These are phyloP conservation scores for Zaprionus ghesquierei DNA, from an alignment of 1,140 invertebrate genomes.

Conservation along the genomic window DNA sequence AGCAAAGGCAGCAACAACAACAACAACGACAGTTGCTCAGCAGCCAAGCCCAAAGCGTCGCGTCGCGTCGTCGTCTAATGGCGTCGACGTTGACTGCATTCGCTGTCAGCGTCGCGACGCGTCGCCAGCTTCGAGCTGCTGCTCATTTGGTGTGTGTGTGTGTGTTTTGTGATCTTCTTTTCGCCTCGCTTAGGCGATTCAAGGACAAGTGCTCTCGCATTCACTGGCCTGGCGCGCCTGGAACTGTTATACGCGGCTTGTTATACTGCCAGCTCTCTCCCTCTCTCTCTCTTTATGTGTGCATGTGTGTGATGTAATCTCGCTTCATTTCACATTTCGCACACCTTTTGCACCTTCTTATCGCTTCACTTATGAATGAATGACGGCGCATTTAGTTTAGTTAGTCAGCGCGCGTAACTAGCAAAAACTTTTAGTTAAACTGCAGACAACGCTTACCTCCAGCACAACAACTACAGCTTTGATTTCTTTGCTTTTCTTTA, in stretches of 20 bases:
- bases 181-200: constrained; percentile 52
- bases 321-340: constrained; percentile 9
- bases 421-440: background rate
- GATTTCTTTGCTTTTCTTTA: constrained; percentile 35
- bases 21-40: constrained; percentile 64
- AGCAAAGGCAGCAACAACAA: constrained; percentile 50
- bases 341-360: constrained; percentile 30
- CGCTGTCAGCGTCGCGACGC: constrained; percentile 5
- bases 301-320: constrained; percentile 35
- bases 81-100: constrained; percentile 29
- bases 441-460: background rate
- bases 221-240: constrained; percentile 15
- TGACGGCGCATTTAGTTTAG: background rate
- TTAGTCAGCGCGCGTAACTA: background rate
- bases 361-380: constrained; percentile 25
- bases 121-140: constrained; percentile 12
- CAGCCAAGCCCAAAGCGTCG: constrained; percentile 40
- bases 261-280: constrained; percentile 3
- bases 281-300: too few species aligned
- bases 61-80: background rate
- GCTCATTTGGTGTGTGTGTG: constrained; percentile 55
- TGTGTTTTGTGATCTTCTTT: constrained; percentile 58
- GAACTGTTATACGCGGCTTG: background rate
- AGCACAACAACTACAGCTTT: constrained; percentile 35
- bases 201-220: constrained; percentile 66